Evolutionary conservation across 2,888 invertebrate species (phyloP), one percentile per base, ranked within the genome.

Genomic region (Trypoxylon attenuatum): DNA sequence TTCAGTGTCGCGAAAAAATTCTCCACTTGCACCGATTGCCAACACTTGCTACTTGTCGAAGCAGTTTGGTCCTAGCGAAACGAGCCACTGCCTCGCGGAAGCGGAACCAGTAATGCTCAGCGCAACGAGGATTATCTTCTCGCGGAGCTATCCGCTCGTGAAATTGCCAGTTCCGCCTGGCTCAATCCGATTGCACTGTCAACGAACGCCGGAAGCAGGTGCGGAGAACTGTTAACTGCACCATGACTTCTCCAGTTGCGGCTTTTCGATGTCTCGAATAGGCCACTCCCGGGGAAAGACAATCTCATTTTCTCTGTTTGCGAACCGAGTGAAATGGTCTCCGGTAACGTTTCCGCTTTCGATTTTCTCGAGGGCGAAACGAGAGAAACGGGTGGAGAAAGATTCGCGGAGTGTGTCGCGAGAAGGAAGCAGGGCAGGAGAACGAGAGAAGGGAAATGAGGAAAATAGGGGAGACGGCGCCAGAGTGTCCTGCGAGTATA

Each of bases 401-500:
- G n/a, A n/a, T n/a, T n/a, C n/a, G n/a, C n/a, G n/a, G n/a, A n/a
- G n/a, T n/a, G n/a, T n/a, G n/a, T n/a, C 49, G 46, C 5, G 47
- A 5, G 18, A 22, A 19, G 49, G 25, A 10, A 1, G 33, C 29
- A 5, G n/a, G 41, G 15, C 38, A n/a, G 18, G 10, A 6, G 42
- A 10, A 15, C 19, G 39, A 25, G 41, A 41, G 46, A 43, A 50
- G 49, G 47, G 43, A 62, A 62, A 58, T 41, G 38, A 27, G 59
- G 43, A 68, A 64, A 69, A 33, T 71, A 71, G 66, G 64, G 53
- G 55, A 60, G 69, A 58, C 68, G 79, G 79, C 80, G 80, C 80
- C 80, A 79, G 59, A 56, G 41, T 63, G 70, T 65, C 70, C 69
- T 54, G 70, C 18, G 29, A 65, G 46, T 60, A 60, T 74, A 77